Conservation (phyloP, 1,140 invertebrate species). For the Ostrea edulis region DNA sequence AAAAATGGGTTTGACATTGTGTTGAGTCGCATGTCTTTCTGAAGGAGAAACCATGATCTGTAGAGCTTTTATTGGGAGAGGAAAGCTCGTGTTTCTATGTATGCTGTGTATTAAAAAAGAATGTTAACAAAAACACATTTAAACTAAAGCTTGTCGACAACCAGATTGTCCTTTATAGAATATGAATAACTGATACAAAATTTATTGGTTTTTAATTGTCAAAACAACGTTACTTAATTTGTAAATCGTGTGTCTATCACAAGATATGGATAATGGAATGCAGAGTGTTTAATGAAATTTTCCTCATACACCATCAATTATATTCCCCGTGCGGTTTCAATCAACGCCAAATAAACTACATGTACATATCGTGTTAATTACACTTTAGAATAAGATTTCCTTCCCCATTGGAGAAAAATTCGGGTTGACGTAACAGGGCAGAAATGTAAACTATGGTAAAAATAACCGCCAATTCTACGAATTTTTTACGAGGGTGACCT, state of each 20-base stretch:
- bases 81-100: no score
- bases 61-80: no score
- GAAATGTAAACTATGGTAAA: background rate
- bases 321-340: background rate
- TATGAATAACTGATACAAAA: background rate
- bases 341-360: background rate
- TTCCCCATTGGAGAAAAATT: background rate
- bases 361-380: background rate
- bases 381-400: background rate
- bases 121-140: no score
- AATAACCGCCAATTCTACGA: background rate
- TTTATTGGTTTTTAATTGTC: constrained; percentile 6
- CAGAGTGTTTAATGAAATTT: background rate
- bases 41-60: no score
- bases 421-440: background rate
- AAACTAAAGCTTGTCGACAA: no score
- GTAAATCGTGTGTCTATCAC: background rate
- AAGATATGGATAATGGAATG: background rate
- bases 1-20: no score
- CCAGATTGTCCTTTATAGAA: no score
- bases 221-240: constrained; percentile 15
- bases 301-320: constrained; percentile 5
- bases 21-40: no score
- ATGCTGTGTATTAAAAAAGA: no score
- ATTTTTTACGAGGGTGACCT: no score